Base-by-base conservation (phyloP, 2,797 vertebrate species). In the Mastacembelus armatus region DNA sequence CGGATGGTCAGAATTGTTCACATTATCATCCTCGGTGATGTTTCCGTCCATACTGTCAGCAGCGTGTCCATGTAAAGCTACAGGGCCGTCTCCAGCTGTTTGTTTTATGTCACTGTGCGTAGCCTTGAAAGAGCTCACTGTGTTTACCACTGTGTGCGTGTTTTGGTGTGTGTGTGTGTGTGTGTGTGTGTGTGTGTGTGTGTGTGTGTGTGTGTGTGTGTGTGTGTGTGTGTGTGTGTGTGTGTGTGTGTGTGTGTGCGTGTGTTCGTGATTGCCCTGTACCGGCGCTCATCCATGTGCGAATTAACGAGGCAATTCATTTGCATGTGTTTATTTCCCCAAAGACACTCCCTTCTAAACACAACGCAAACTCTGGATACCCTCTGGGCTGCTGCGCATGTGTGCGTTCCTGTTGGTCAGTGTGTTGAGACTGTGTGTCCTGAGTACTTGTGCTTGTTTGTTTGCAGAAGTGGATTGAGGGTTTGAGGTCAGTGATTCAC, bases 381-480 rank as follows among this genome's bases (percentile, higher is more conserved):
- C 12, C 48, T 32, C 33, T 54, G 26, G 5, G 8, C 54, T 70
- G 40, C 10, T 42, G 27, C 50, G 40, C 56, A 0, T 77, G 22
- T 72, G 56, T 30, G 30, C 4, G 35, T 21, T 4, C 38, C 2
- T 16, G 19, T 47, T 29, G 22, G 44, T 51, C 27, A 5, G 10
- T 64, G 35, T 63, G 49, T 35, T 50, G 3, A 16, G 1, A 1
- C 21, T 3, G n/a, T 58, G 50, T 58, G 48, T 50, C 12, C 35
- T 71, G 12, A 74, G 38, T 44, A 22, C 10, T 60, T 65, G 27
- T 39, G 36, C 4, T 59, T 81, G 57, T 77, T 33, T 76, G 29
- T 85, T 95, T 94, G 72, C 93, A 99, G 98, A 96, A 96, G 92
- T 99, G 98, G 98, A 95, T 96, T 48, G 98, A 99, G 81, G 98